These are phyloP conservation scores for Gouania willdenowi DNA, from an alignment of 2,797 vertebrate species.

Conservation along the genomic window DNA sequence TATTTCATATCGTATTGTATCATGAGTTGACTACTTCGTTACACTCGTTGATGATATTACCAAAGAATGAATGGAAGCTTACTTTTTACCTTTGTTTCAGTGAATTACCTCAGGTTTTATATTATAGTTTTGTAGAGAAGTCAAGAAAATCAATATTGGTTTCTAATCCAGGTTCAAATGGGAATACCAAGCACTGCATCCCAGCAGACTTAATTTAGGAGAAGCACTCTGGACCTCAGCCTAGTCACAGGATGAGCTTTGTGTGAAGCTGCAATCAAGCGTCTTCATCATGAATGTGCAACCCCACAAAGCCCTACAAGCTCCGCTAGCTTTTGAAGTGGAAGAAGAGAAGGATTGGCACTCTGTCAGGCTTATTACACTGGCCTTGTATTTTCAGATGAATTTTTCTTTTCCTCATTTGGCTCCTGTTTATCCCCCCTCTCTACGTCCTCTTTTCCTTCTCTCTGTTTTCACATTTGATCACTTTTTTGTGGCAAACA, in stretches of 20 bases:
- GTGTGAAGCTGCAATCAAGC: constrained; percentile 56
- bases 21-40: too few relatives aligned
- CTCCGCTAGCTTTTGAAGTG: constrained; percentile 66
- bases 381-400: constrained; percentile 20
- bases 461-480: not conserved
- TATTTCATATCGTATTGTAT: too few relatives aligned
- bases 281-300: constrained; percentile 59
- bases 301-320: constrained; percentile 51
- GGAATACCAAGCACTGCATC: constrained; percentile 43
- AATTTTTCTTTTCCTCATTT: constrained; percentile 4
- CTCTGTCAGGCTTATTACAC: constrained; percentile 31
- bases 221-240: constrained; percentile 45
- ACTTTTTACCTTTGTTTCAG: too few relatives aligned
- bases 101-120: too few relatives aligned
- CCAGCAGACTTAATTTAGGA: constrained; percentile 59
- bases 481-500: constrained; percentile 7
- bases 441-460: not conserved
- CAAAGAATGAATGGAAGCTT: too few relatives aligned
- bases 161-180: constrained; percentile 30
- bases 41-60: too few relatives aligned
- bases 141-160: too few relatives aligned
- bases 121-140: too few relatives aligned
- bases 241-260: constrained; percentile 60
- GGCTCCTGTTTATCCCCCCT: not conserved
- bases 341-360: constrained; percentile 48